Evolutionary conservation across 1,140 invertebrate genomes (phyloP).

Genomic region (Halesus radiatus): DNA sequence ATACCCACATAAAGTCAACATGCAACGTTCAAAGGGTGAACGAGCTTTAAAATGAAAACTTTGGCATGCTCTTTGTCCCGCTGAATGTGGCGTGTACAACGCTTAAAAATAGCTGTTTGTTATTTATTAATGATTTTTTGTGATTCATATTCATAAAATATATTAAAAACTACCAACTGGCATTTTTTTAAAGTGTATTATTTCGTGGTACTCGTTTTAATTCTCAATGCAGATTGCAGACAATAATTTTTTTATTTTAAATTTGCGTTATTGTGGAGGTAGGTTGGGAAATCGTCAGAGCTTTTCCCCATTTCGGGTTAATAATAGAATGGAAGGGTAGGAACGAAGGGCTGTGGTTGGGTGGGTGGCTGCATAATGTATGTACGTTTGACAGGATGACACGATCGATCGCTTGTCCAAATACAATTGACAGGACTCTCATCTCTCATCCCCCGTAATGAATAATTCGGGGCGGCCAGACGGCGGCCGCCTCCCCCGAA

Average conservation of each 20-base stretch:
- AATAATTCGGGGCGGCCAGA: slow-evolving; percentile 56
- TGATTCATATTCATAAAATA: too few species aligned
- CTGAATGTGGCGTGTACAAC: not conserved
- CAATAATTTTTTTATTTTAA: too few species aligned
- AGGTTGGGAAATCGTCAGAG: too few species aligned
- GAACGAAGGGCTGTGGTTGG: too few species aligned
- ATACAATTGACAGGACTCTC: slow-evolving; percentile 27
- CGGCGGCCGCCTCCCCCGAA: slow-evolving; percentile 42
- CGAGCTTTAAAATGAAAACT: not conserved
- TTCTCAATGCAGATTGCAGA: too few species aligned
- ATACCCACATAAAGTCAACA: not conserved
- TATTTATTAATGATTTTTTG: too few species aligned
- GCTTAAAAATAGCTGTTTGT: too few species aligned
- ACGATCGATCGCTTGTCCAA: slow-evolving; percentile 21
- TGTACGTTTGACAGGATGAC: not conserved
- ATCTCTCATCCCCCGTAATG: slow-evolving; percentile 37
- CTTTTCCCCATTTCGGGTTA: too few species aligned
- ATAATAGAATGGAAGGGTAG: too few species aligned
- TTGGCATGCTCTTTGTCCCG: not conserved
- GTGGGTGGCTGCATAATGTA: not conserved
- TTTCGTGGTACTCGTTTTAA: too few species aligned
- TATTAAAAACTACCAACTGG: too few species aligned
- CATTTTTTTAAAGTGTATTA: too few species aligned
- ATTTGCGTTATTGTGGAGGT: not conserved
- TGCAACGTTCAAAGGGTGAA: slow-evolving; percentile 13